phyloP scores from a whole-genome alignment of 2,888 invertebrate genomes.

The Elysia crispata region DNA sequence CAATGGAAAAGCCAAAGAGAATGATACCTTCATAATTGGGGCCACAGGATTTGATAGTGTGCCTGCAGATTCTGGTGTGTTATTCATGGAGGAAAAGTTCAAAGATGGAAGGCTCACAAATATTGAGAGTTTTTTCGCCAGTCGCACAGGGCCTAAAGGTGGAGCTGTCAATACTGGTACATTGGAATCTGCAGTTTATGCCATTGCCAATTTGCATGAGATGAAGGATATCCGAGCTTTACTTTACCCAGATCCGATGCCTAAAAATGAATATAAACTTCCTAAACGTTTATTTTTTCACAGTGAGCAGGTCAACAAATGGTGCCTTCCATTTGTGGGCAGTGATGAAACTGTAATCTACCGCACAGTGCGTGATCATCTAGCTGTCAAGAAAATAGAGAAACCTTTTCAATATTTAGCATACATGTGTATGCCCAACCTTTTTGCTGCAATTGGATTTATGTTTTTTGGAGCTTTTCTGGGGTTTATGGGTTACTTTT shows the following conservation, averaged over 20 bases:
- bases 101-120: conserved; percentile 82
- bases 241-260: conserved; percentile 81
- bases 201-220: conserved; percentile 84
- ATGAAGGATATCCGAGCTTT: conserved; percentile 83
- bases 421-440: conserved; percentile 83
- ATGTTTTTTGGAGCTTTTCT: conserved; percentile 82
- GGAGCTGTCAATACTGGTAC: conserved; percentile 87
- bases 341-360: conserved; percentile 89
- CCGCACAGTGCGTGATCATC: conserved; percentile 86
- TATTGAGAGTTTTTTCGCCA: conserved; percentile 82
- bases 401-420: conserved; percentile 89
- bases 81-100: conserved; percentile 80
- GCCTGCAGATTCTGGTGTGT: conserved; percentile 90
- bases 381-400: conserved; percentile 79
- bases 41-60: conserved; percentile 96
- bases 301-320: conserved; percentile 78
- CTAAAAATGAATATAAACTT: conserved; percentile 63
- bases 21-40: conserved; percentile 90
- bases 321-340: conserved; percentile 89
- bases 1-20: conserved; percentile 83
- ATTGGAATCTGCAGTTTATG: conserved; percentile 91
- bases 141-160: conserved; percentile 69
- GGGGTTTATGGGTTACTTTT: conserved; percentile 82
- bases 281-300: conserved; percentile 73
- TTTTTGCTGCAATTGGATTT: conserved; percentile 80